Base-by-base conservation (phyloP, 1,140 invertebrate species). In the Drosophila ironensis region DNA sequence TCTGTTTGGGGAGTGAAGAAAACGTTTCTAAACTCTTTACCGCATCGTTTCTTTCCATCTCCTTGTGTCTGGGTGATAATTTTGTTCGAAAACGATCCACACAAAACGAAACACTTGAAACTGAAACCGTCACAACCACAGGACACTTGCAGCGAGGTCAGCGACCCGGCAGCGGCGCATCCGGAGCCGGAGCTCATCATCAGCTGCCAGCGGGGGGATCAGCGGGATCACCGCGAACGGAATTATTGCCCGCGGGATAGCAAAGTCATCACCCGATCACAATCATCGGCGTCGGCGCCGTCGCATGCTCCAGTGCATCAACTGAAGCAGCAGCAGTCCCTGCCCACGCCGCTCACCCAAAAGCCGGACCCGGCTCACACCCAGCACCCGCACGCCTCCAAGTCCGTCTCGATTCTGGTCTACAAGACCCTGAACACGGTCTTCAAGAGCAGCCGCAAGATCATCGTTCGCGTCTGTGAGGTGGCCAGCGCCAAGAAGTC, bases 351-450 rank as follows among this genome's bases (percentile, higher is more conserved):
- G 19, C 53, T 84, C 52, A 77, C 78, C 52, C 50, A 67, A 38
- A 64, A 61, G 33, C 60, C 54, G 33, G 33, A 37, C 16, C 44
- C 50, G 37, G 33, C 50, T 28, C 74, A 75, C 64, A 60, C 60
- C 37, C 67, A 69, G n/a, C 76, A 63, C 41, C 70, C 72, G 12
- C 80, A 88, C 60, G 69, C 71, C 42, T 70, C 82, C 35, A 88
- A 88, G 35, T 90, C 89, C 12, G 89, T 90, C 6, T 90, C 89
- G 12, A 88, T 90, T 24, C 60, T 90, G 5, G 89, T 90, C 24
- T 90, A 89, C 45, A 90, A 90, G 71, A 90, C 89, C 0, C 33
- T 90, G 45, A 90, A 90, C 51, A 89, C 89, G 41, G 89, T 90
- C 40, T 89, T 90, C 68, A 90, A 89, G 64, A 90, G 88, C 66